These are phyloP conservation scores for Pristionchus arcanus DNA, from an alignment of 2,888 invertebrate species.

Conservation along the genomic window DNA sequence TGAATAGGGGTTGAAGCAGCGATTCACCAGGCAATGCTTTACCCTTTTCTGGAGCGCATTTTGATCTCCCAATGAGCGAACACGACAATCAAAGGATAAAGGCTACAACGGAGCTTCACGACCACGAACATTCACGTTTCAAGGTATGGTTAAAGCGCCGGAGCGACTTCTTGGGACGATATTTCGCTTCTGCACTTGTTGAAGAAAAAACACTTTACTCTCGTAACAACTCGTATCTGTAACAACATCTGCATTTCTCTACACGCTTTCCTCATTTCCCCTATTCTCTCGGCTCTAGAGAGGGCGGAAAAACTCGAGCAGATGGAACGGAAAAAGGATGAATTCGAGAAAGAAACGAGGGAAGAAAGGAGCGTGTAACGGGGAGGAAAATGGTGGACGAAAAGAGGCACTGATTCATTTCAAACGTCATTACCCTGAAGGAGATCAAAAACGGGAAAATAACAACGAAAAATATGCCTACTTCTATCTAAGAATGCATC, in stretches of 20 bases:
- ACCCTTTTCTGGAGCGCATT: neutral
- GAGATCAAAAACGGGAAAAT: neutral
- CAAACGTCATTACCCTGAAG: neutral
- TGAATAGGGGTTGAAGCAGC: neutral
- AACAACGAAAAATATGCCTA: neutral
- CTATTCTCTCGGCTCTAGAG: neutral
- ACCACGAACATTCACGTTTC: neutral
- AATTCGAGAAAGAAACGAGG: constrained; percentile 17
- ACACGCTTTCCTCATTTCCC: neutral
- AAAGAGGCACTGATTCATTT: constrained; percentile 28
- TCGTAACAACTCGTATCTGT: neutral
- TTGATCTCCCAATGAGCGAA: neutral
- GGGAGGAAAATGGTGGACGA: neutral
- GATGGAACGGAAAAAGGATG: neutral
- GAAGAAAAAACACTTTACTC: constrained; percentile 24
- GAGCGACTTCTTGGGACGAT: neutral
- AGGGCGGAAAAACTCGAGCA: neutral
- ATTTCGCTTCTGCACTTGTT: neutral
- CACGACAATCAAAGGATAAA: neutral
- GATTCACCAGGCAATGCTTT: neutral
- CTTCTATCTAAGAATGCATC: neutral
- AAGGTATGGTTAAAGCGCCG: constrained; percentile 37
- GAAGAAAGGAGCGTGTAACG: neutral
- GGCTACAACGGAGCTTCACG: neutral
- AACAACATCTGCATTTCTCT: constrained; percentile 26